phyloP scores from a whole-genome alignment of 2,888 invertebrate species.

The Hoplodrina ambigua region DNA sequence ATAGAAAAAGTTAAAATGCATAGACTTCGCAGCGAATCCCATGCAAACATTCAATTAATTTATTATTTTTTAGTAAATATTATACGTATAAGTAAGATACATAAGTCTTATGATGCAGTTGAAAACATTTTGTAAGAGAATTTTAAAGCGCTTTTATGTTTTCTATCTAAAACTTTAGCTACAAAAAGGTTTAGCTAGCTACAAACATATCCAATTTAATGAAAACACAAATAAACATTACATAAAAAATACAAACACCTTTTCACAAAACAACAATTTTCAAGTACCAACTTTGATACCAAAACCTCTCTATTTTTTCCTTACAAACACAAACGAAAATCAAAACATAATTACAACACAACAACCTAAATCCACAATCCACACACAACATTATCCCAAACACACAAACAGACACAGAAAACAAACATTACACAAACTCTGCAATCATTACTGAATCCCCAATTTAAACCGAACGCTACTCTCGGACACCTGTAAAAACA shows the following conservation, averaged over 20 bases:
- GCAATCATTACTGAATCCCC: slow-evolving; percentile 39
- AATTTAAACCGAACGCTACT: slow-evolving; percentile 32
- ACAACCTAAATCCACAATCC: not conserved
- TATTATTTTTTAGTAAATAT: too few relatives aligned
- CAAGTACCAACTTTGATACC: not conserved
- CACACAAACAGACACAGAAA: slow-evolving; percentile 1
- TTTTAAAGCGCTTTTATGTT: not conserved
- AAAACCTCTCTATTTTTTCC: not conserved
- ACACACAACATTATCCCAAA: not conserved
- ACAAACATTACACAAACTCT: slow-evolving; percentile 12
- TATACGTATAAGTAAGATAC: not conserved
- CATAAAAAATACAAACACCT: too few relatives aligned
- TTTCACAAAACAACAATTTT: too few relatives aligned
- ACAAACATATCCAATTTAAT: too few relatives aligned
- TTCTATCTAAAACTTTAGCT: too few relatives aligned
- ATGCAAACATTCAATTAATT: too few relatives aligned
- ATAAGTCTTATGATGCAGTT: not conserved
- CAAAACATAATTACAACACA: not conserved
- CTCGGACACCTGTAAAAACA: slow-evolving; percentile 59
- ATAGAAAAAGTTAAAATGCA: not conserved
- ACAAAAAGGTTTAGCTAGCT: too few relatives aligned
- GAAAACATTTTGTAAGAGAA: not conserved
- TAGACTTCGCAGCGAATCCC: not conserved
- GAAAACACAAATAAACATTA: too few relatives aligned
- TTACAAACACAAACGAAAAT: not conserved